A percentile compares a stretch with the other conserved stretches of the same genome.
These are phyloP conservation scores for Fabriciana adippe DNA, from an alignment of 2,888 invertebrate genomes.

Conservation along the genomic window DNA sequence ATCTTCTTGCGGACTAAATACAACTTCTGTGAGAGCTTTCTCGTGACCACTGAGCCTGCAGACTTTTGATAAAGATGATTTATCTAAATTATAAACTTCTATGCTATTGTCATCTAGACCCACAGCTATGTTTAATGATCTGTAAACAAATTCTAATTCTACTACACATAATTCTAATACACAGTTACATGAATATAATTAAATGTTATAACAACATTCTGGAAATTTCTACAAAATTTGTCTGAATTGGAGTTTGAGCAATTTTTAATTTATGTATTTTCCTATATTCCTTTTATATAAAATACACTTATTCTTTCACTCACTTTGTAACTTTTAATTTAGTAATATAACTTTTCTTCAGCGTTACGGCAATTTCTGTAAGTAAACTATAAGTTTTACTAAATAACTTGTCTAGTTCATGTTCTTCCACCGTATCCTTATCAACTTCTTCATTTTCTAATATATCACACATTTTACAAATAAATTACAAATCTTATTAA, in stretches of 20 bases:
- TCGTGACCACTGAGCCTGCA: slow-evolving; percentile 72
- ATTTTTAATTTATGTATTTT: too few relatives aligned
- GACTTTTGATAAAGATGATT: slow-evolving; percentile 56
- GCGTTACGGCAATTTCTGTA: slow-evolving; percentile 77
- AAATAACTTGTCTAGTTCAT: slow-evolving; percentile 60
- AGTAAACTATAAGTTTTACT: slow-evolving; percentile 59
- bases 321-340: slow-evolving; percentile 83
- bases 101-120: slow-evolving; percentile 63
- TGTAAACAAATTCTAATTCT: slow-evolving; percentile 43
- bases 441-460: slow-evolving; percentile 67
- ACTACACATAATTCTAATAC: too few relatives aligned
- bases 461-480: slow-evolving; percentile 63
- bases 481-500: not conserved
- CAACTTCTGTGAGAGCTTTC: slow-evolving; percentile 79
- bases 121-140: slow-evolving; percentile 64
- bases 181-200: too few relatives aligned
- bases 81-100: slow-evolving; percentile 66
- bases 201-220: too few relatives aligned
- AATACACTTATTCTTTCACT: slow-evolving; percentile 44
- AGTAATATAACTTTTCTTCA: slow-evolving; percentile 83
- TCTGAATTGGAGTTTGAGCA: too few relatives aligned
- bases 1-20: slow-evolving; percentile 81
- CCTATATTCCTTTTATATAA: not conserved
- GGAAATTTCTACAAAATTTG: too few relatives aligned
- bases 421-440: slow-evolving; percentile 58